These are phyloP conservation scores for Nothobranchius furzeri DNA, from an alignment of 2,113 vertebrate genomes.

Conservation along the genomic window DNA sequence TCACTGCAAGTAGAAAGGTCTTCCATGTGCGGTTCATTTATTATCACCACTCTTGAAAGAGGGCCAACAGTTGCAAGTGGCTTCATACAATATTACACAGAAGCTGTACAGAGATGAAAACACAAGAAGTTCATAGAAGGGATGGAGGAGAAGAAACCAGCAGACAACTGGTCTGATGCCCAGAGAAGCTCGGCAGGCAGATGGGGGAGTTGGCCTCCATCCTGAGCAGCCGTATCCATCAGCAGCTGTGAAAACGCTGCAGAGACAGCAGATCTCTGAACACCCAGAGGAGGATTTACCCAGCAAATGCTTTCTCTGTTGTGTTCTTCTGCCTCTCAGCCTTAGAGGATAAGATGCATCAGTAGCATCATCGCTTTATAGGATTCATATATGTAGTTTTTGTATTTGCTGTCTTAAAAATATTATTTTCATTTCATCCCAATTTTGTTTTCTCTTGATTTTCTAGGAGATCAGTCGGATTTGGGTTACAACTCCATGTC, in stretches of 20 bases:
- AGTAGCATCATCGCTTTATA: no score
- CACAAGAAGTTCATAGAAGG: constrained; percentile 31
- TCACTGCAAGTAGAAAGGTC: constrained; percentile 9
- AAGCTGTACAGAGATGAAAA: constrained; percentile 19
- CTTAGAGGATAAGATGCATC: no score
- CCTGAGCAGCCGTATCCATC: constrained; percentile 22
- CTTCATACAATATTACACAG: constrained; percentile 3
- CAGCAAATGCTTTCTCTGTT: constrained; percentile 12
- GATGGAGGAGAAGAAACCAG: constrained; percentile 33
- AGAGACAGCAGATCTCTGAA: constrained; percentile 9
- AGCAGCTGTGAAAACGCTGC: constrained; percentile 32
- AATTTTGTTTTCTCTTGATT: constrained; percentile 4
- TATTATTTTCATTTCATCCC: neutral
- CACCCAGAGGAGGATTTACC: constrained; percentile 7
- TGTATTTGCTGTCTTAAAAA: neutral
- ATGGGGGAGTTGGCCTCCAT: constrained; percentile 30
- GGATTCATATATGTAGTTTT: neutral
- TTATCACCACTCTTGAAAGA: constrained; percentile 10
- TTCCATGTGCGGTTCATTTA: constrained; percentile 12
- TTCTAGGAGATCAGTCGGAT: constrained; percentile 88
- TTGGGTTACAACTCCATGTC: constrained; percentile 87
- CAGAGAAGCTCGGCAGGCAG: constrained; percentile 24
- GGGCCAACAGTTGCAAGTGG: constrained; percentile 6
- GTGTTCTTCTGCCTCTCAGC: neutral
- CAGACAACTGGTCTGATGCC: constrained; percentile 42